These are phyloP conservation scores for Enoplosus armatus DNA, from an alignment of 2,797 vertebrate genomes.

Conservation along the genomic window DNA sequence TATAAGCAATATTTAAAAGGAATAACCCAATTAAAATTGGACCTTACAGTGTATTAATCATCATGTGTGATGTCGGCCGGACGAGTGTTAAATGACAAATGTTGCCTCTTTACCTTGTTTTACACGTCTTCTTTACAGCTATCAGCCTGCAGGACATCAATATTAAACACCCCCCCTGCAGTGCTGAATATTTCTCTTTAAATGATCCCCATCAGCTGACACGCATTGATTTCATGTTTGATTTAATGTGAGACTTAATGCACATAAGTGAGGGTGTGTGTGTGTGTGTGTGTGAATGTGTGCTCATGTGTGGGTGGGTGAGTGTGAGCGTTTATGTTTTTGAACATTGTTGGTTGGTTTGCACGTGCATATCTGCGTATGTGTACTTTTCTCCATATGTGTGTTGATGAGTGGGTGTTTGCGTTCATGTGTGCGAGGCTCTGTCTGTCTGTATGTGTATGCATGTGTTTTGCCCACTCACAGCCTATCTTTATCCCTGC, in stretches of 20 bases:
- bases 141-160: background rate
- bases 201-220: slow-evolving; percentile 39
- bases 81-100: slow-evolving; percentile 3
- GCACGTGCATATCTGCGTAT: slow-evolving; percentile 25
- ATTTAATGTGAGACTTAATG: slow-evolving; percentile 39
- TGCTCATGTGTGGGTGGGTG: slow-evolving; percentile 41
- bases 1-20: background rate
- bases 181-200: slow-evolving; percentile 12
- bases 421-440: slow-evolving; percentile 17
- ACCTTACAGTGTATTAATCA: background rate
- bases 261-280: background rate
- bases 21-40: slow-evolving; percentile 1
- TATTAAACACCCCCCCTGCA: slow-evolving; percentile 24
- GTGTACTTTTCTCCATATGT: slow-evolving; percentile 22
- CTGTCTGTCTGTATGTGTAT: slow-evolving; percentile 36
- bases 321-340: slow-evolving; percentile 47
- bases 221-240: slow-evolving; percentile 22
- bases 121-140: background rate
- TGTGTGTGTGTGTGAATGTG: slow-evolving; percentile 11
- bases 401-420: slow-evolving; percentile 34
- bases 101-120: slow-evolving; percentile 28
- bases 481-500: slow-evolving; percentile 72
- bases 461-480: slow-evolving; percentile 71
- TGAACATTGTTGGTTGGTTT: slow-evolving; percentile 35
- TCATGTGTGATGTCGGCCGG: background rate